phyloP scores from a whole-genome alignment of 2,113 vertebrate species.

The Cricetomys ansorgei region DNA sequence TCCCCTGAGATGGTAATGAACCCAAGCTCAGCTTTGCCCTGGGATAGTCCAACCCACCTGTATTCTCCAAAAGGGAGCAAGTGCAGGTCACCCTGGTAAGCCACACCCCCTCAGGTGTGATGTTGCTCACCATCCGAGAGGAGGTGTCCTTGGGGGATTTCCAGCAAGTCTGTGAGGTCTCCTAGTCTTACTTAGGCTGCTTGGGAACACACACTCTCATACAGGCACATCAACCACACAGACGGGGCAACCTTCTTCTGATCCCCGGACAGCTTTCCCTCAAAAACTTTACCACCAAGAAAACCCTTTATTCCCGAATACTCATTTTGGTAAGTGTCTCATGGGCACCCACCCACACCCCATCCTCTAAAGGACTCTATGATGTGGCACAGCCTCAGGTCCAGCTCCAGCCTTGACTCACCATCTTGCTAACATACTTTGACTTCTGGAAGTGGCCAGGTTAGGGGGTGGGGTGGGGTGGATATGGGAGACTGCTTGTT shows the following conservation, averaged over 20 bases:
- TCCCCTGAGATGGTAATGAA: background rate
- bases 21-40: background rate
- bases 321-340: background rate
- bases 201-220: background rate
- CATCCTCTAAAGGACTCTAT: background rate
- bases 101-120: background rate
- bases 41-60: accelerated
- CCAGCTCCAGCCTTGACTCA: background rate
- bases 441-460: background rate
- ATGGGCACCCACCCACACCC: background rate
- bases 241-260: background rate
- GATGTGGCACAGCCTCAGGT: background rate
- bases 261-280: background rate
- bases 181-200: background rate
- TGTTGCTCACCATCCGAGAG: background rate
- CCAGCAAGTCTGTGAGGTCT: background rate
- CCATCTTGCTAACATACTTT: background rate
- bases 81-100: background rate
- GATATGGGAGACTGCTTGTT: background rate
- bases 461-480: too few relatives aligned
- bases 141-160: background rate
- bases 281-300: accelerated
- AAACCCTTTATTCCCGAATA: accelerated
- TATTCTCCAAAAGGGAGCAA: background rate
- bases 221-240: background rate